These are phyloP conservation scores for Mimas tiliae DNA, from an alignment of 2,888 invertebrate species.

Conservation along the genomic window DNA sequence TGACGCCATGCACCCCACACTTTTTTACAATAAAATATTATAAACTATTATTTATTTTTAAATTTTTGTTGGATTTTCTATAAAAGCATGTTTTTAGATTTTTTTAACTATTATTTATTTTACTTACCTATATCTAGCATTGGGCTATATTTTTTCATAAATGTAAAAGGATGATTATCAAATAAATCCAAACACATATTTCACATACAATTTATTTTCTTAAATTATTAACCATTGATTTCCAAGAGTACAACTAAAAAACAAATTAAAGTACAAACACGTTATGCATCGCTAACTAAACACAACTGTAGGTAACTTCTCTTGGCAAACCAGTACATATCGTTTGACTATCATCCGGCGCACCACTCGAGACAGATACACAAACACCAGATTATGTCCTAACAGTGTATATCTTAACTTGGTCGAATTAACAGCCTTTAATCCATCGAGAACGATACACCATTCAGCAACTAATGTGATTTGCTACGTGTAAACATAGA, in stretches of 20 bases:
- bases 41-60: too few relatives aligned
- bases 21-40: too few relatives aligned
- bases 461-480: slow-evolving; percentile 76
- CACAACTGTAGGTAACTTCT: slow-evolving; percentile 85
- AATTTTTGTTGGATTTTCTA: too few relatives aligned
- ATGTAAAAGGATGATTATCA: background rate
- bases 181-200: slow-evolving; percentile 60
- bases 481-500: slow-evolving; percentile 75
- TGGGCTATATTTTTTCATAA: background rate
- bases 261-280: slow-evolving; percentile 85
- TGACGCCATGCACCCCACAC: too few relatives aligned
- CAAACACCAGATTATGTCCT: slow-evolving; percentile 55
- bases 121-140: background rate
- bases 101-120: too few relatives aligned
- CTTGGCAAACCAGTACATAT: slow-evolving; percentile 82
- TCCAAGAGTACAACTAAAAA: slow-evolving; percentile 85
- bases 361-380: slow-evolving; percentile 74
- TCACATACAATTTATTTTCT: slow-evolving; percentile 85
- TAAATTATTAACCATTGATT: slow-evolving; percentile 85
- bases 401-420: slow-evolving; percentile 68
- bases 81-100: too few relatives aligned
- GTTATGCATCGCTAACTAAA: slow-evolving; percentile 84
- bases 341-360: slow-evolving; percentile 79
- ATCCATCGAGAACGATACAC: slow-evolving; percentile 73
- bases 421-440: slow-evolving; percentile 76